phyloP scores from a whole-genome alignment of 2,888 invertebrate species.

The Caenorhabditis sinica region DNA sequence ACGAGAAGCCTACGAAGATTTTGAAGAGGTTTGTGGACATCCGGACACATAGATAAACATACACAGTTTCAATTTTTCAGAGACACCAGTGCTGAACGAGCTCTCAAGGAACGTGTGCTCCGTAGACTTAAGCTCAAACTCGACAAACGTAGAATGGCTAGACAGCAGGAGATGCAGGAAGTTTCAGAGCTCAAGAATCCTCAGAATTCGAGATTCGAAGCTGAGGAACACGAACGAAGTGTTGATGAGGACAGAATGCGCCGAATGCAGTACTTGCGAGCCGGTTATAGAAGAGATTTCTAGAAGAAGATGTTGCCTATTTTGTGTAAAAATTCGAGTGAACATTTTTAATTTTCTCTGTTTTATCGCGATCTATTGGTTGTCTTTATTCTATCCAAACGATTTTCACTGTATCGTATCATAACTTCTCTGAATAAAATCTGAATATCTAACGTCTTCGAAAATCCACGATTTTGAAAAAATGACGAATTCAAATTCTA shows the following conservation, averaged over 20 bases:
- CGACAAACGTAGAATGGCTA: conserved; percentile 7
- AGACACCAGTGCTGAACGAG: conserved; percentile 2
- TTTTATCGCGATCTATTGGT: too few species aligned
- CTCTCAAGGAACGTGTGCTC: conserved; percentile 19
- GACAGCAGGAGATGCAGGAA: background rate
- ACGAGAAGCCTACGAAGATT: background rate
- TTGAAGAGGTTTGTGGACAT: background rate
- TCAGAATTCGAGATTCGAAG: background rate
- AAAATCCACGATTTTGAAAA: background rate
- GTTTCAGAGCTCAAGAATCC: conserved; percentile 3
- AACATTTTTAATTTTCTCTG: too few species aligned
- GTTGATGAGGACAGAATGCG: conserved; percentile 12
- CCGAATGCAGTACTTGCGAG: conserved; percentile 5
- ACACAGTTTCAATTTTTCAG: background rate
- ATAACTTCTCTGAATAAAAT: too few species aligned
- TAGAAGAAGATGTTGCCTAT: background rate
- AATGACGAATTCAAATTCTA: background rate
- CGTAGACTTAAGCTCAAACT: conserved; percentile 15
- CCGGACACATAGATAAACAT: background rate
- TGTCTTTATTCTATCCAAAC: too few species aligned
- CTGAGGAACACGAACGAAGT: background rate
- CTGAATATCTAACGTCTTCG: background rate
- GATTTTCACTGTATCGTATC: too few species aligned
- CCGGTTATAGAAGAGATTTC: conserved; percentile 9
- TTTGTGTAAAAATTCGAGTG: background rate